Base-by-base conservation (phyloP, 2,888 invertebrate species). In the Euclidia mi region DNA sequence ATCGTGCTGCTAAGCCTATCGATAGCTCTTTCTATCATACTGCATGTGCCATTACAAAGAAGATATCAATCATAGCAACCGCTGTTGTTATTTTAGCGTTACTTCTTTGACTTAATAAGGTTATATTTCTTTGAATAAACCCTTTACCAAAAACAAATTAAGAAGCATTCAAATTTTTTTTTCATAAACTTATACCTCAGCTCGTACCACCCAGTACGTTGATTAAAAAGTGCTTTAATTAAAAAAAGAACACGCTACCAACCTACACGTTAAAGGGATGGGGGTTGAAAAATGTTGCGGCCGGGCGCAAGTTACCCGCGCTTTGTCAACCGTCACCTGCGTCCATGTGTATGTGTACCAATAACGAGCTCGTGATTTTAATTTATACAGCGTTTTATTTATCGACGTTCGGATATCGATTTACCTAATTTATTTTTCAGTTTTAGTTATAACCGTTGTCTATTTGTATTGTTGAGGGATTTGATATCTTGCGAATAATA, bases 251-350 rank as follows among this genome's bases (percentile, higher is more conserved):
- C 38, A 43, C 37, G 29, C n/a, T 3, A 37, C 28, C 34, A 15
- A 10, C 14, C 12, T 50, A 17, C 29, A 29, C 17, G 43, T 43
- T 37, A 9, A 28, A 53, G 56, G 56, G 63, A 63, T 70, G 81
- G 78, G 78, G 65, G 53, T 61, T 84, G 82, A 82, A 84, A 86
- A 88, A 86, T 81, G 87, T 80, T 84, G 85, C 68, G 87, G 84
- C 57, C 51, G 46, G 57, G 66, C 64, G 44, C 60, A 70, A 68
- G 82, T 76, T 83, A 82, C 75, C 76, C 73, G 74, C 79, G 65
- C 82, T 89, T 88, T 87, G 85, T 89, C 71, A 78, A 71, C 66
- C 75, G 85, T 85, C 85, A 81, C 82, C 73, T 78, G 72, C 67
- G 58, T 61, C 70, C 66, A 20, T 2, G 32, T 34, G 14, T 14